Percentiles rank a stretch among this genome's conserved stretches.
Evolutionary conservation across 35 echinoderm and acorn worm species (phyloP).

Genomic region (Apostichopus parvimensis): DNA sequence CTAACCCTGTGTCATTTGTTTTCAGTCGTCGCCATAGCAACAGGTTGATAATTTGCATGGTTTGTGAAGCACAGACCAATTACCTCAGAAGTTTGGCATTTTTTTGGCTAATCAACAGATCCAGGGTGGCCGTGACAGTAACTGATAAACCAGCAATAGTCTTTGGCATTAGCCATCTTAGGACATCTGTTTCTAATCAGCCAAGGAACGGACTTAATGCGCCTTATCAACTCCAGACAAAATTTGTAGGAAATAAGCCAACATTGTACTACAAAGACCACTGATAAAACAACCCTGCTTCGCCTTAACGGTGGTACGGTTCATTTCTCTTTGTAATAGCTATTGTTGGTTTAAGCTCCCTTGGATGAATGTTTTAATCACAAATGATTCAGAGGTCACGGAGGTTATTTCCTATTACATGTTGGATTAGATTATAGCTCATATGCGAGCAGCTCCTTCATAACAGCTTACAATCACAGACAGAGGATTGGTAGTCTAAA

Average conservation of each 20-base stretch:
- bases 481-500: not conserved
- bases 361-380: slow-evolving; percentile 59
- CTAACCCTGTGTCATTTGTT: slow-evolving; percentile 26
- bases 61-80: slow-evolving; percentile 60
- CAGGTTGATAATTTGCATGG: slow-evolving; percentile 52
- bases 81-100: slow-evolving; percentile 47
- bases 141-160: slow-evolving; percentile 48
- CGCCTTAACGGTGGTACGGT: slow-evolving; percentile 31
- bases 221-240: slow-evolving; percentile 59
- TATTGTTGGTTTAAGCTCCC: slow-evolving; percentile 54
- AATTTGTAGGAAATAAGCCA: slow-evolving; percentile 21
- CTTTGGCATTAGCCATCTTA: slow-evolving; percentile 56
- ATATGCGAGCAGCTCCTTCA: not conserved
- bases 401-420: slow-evolving; percentile 46
- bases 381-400: slow-evolving; percentile 49
- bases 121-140: slow-evolving; percentile 46
- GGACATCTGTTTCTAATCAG: slow-evolving; percentile 61
- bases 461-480: slow-evolving; percentile 6
- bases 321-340: slow-evolving; percentile 44
- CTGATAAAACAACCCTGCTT: slow-evolving; percentile 48
- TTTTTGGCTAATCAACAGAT: slow-evolving; percentile 54
- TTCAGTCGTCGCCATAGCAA: slow-evolving; percentile 45
- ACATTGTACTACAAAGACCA: slow-evolving; percentile 31
- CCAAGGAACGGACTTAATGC: slow-evolving; percentile 47
- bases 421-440: slow-evolving; percentile 17